Evolutionary conservation across 2,888 invertebrate genomes (phyloP).

Genomic region (Spodoptera littoralis): DNA sequence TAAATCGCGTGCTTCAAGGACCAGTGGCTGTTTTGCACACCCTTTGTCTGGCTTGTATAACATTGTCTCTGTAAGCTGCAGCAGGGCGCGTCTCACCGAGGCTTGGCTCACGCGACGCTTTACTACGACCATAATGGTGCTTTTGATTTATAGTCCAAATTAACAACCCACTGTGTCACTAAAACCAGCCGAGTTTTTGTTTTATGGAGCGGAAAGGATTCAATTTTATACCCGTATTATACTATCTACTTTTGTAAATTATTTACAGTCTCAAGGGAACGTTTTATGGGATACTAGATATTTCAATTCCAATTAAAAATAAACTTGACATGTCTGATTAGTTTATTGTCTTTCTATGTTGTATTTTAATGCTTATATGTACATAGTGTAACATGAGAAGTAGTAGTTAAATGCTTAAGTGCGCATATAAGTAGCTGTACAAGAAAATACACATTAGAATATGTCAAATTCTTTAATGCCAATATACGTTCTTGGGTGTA

Average conservation of each 20-base stretch:
- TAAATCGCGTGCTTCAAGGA: slow-evolving; percentile 59
- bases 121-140: slow-evolving; percentile 46
- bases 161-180: slow-evolving; percentile 34
- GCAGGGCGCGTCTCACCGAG: slow-evolving; percentile 69
- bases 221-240: neutral
- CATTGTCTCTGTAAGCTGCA: slow-evolving; percentile 56
- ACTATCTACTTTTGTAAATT: slow-evolving; percentile 4
- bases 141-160: slow-evolving; percentile 64
- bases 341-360: too few relatives aligned
- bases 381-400: too few relatives aligned
- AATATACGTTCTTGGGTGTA: neutral
- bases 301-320: neutral
- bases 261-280: slow-evolving; percentile 1
- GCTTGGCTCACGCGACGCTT: slow-evolving; percentile 74
- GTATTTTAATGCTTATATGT: too few relatives aligned
- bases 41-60: slow-evolving; percentile 59
- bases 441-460: neutral
- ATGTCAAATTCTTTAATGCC: neutral
- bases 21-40: slow-evolving; percentile 63
- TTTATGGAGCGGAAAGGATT: slow-evolving; percentile 30
- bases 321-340: too few relatives aligned
- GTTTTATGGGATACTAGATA: slow-evolving; percentile 1
- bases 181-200: slow-evolving; percentile 33
- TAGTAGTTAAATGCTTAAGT: too few relatives aligned
- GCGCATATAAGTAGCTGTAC: neutral